These are phyloP conservation scores for Syngnathus typhle DNA, from an alignment of 2,113 vertebrate genomes.

Conservation along the genomic window DNA sequence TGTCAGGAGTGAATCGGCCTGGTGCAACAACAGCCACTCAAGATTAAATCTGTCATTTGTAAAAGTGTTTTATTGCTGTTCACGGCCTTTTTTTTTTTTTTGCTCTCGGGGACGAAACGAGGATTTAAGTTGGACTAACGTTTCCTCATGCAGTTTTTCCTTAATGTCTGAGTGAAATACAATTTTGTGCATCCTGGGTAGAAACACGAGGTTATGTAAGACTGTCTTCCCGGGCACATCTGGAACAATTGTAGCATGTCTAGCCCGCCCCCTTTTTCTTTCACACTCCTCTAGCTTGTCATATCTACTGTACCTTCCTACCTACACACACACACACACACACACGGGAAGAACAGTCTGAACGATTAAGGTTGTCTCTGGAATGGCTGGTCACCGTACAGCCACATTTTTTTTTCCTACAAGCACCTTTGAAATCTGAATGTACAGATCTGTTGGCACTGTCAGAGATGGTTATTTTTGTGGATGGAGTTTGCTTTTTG, in stretches of 20 bases:
- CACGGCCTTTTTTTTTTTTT: constrained; percentile 19
- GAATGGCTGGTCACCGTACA: neutral
- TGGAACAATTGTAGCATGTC: constrained; percentile 54
- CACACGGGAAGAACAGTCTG: constrained; percentile 35
- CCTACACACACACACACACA: neutral
- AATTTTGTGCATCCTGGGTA: constrained; percentile 11
- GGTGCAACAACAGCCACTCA: constrained; percentile 31
- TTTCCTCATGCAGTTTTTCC: constrained; percentile 18
- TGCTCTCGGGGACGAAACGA: constrained; percentile 16
- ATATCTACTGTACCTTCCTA: constrained; percentile 8
- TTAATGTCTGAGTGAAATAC: constrained; percentile 17
- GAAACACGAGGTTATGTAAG: constrained; percentile 42
- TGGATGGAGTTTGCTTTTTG: neutral
- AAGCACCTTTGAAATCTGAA: neutral
- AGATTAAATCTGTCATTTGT: constrained; percentile 31
- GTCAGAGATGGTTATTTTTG: neutral
- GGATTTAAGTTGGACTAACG: constrained; percentile 15
- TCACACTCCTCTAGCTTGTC: constrained; percentile 33
- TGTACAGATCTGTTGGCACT: neutral
- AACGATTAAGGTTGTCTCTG: constrained; percentile 45
- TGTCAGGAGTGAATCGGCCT: constrained; percentile 31
- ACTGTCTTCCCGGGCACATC: constrained; percentile 35
- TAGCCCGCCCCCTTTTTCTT: neutral
- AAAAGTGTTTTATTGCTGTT: constrained; percentile 27
- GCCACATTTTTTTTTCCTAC: neutral